Conservation (phyloP, 2,888 invertebrate genomes). For the Habrosyne pyritoides region DNA sequence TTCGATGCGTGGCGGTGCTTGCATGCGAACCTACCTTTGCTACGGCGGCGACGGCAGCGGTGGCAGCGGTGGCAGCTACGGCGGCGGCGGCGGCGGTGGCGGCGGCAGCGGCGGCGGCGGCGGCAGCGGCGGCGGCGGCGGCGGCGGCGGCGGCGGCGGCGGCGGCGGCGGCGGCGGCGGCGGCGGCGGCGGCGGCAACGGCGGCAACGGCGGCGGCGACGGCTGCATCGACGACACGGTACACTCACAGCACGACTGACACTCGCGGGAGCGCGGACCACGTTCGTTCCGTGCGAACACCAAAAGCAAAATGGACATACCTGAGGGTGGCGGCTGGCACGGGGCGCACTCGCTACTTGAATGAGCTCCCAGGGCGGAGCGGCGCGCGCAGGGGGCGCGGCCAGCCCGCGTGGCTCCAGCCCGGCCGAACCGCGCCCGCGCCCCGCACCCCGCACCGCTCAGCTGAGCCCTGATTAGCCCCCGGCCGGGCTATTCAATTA, state of each 20-base stretch:
- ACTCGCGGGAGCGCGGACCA: slow-evolving; percentile 74
- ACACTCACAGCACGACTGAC: slow-evolving; percentile 74
- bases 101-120: no score
- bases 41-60: slow-evolving; percentile 22
- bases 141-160: slow-evolving; percentile 33
- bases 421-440: slow-evolving; percentile 66
- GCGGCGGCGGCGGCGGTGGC: slow-evolving; percentile 36
- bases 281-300: slow-evolving; percentile 74
- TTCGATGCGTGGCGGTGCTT: slow-evolving; percentile 49
- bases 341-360: slow-evolving; percentile 81
- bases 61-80: slow-evolving; percentile 26
- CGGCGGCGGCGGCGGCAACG: slow-evolving; percentile 21
- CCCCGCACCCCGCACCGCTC: slow-evolving; percentile 63
- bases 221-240: slow-evolving; percentile 43
- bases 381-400: slow-evolving; percentile 86
- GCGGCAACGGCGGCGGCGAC: slow-evolving; percentile 26
- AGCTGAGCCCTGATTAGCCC: slow-evolving; percentile 82
- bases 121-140: slow-evolving; percentile 21
- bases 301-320: slow-evolving; percentile 82
- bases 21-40: slow-evolving; percentile 77
- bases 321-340: slow-evolving; percentile 81
- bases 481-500: slow-evolving; percentile 81
- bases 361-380: slow-evolving; percentile 78
- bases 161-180: slow-evolving; percentile 30
- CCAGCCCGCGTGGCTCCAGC: slow-evolving; percentile 82